Evolutionary conservation across 2,113 vertebrate genomes (phyloP).

Genomic region (Anseranas semipalmata): DNA sequence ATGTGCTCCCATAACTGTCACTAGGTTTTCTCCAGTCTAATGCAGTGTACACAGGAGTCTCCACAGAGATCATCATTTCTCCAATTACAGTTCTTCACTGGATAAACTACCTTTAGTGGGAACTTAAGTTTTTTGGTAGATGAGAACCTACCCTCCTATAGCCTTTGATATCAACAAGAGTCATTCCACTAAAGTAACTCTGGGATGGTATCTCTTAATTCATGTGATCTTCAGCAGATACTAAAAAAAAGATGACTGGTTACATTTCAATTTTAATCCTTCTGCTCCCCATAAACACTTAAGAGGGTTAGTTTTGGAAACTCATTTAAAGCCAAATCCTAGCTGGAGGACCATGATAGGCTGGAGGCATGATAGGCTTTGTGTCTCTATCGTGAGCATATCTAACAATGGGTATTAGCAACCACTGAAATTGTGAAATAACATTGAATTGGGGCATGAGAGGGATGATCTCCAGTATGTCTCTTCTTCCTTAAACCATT

Average conservation of each 20-base stretch:
- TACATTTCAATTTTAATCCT: not conserved
- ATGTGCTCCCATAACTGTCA: not conserved
- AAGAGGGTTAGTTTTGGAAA: not conserved
- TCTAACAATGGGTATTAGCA: not conserved
- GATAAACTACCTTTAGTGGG: not conserved
- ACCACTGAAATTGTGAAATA: not conserved
- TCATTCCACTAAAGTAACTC: not conserved
- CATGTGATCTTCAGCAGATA: not conserved
- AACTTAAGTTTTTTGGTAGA: not conserved
- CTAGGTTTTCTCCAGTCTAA: fast-evolving
- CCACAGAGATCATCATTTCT: not conserved
- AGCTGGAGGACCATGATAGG: not conserved
- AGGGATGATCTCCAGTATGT: not conserved
- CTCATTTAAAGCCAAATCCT: not conserved
- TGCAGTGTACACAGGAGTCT: not conserved
- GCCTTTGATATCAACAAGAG: not conserved
- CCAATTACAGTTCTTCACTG: not conserved
- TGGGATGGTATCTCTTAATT: not conserved
- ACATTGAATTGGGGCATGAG: not conserved
- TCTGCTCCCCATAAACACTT: not conserved
- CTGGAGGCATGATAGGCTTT: not conserved
- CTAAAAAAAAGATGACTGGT: not conserved
- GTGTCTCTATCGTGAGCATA: not conserved
- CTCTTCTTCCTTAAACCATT: not conserved
- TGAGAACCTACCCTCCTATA: not conserved